A percentile compares a stretch with the other conserved stretches of the same genome.
phyloP scores from a whole-genome alignment of 2,113 vertebrate species.

The Neodontobutis hainanensis region DNA sequence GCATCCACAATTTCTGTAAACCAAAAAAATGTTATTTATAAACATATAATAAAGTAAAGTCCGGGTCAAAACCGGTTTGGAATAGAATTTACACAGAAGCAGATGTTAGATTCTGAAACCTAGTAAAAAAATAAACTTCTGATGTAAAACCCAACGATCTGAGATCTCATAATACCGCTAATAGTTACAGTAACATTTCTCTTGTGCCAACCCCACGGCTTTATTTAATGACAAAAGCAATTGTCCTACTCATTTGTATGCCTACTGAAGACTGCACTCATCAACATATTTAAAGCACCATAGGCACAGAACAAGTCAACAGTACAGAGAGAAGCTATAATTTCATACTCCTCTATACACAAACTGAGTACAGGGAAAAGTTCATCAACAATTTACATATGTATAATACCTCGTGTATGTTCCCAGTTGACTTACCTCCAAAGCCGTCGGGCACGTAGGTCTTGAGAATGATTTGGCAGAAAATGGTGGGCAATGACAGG shows the following conservation, averaged over 20 bases:
- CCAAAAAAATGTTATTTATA: conserved; percentile 2
- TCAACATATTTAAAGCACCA: conserved; percentile 29
- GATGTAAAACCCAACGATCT: neutral
- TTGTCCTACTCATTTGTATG: conserved; percentile 59
- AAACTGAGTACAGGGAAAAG: conserved; percentile 25
- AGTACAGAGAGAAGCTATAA: no score
- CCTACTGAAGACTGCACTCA: conserved; percentile 41
- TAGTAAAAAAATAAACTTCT: no score
- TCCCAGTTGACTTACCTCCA: conserved; percentile 83
- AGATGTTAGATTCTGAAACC: no score
- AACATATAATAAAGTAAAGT: neutral
- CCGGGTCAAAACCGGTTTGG: neutral
- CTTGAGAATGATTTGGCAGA: conserved; percentile 99
- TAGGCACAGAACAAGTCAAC: neutral
- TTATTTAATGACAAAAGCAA: conserved; percentile 65
- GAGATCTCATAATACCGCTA: conserved; percentile 37
- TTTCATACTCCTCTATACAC: neutral
- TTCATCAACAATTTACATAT: neutral
- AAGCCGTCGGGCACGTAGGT: conserved; percentile 98
- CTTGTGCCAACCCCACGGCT: conserved; percentile 58
- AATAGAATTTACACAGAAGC: no score
- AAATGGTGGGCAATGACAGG: conserved; percentile 93
- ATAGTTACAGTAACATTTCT: conserved; percentile 51
- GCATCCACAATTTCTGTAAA: conserved; percentile 94
- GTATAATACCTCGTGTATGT: neutral